Conservation (phyloP, 1,140 invertebrate species). For the Lordiphosa collinella region DNA sequence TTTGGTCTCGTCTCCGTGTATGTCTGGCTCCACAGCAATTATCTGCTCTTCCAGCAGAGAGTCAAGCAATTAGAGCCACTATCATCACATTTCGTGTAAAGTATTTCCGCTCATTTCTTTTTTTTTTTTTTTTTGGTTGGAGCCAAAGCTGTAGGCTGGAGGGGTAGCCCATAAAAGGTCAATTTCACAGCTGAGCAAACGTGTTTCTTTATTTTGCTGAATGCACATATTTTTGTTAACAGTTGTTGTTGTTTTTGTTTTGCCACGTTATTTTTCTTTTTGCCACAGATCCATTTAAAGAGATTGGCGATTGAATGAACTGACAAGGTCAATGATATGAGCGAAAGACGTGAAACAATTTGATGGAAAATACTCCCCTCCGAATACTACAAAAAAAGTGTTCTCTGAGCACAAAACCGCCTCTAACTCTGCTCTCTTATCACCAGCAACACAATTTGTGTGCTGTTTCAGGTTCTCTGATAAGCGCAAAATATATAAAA, state of each 20-base stretch:
- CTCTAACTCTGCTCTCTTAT: slow-evolving; percentile 30
- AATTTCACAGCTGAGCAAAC: slow-evolving; percentile 74
- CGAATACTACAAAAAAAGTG: background rate
- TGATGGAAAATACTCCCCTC: slow-evolving; percentile 7
- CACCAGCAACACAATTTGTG: slow-evolving; percentile 37
- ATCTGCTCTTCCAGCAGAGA: background rate
- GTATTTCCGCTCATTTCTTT: slow-evolving; percentile 62
- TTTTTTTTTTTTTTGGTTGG: slow-evolving; percentile 12
- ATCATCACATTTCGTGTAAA: slow-evolving; percentile 32
- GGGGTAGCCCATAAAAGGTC: slow-evolving; percentile 60
- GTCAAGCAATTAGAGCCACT: slow-evolving; percentile 36
- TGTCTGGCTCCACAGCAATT: slow-evolving; percentile 9
- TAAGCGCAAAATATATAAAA: slow-evolving; percentile 19
- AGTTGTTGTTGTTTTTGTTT: slow-evolving; percentile 29
- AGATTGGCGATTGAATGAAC: slow-evolving; percentile 27
- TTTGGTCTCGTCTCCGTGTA: slow-evolving; percentile 18
- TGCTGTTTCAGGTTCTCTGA: slow-evolving; percentile 25
- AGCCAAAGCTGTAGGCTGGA: slow-evolving; percentile 2
- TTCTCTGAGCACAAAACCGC: slow-evolving; percentile 4
- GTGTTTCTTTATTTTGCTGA: slow-evolving; percentile 44
- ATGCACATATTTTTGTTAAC: slow-evolving; percentile 29
- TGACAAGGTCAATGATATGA: slow-evolving; percentile 56
- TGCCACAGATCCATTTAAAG: slow-evolving; percentile 52
- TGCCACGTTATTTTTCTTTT: slow-evolving; percentile 50
- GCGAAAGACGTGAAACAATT: slow-evolving; percentile 39